Conservation (phyloP, 2,888 invertebrate genomes). For the Erebia ligea region DNA sequence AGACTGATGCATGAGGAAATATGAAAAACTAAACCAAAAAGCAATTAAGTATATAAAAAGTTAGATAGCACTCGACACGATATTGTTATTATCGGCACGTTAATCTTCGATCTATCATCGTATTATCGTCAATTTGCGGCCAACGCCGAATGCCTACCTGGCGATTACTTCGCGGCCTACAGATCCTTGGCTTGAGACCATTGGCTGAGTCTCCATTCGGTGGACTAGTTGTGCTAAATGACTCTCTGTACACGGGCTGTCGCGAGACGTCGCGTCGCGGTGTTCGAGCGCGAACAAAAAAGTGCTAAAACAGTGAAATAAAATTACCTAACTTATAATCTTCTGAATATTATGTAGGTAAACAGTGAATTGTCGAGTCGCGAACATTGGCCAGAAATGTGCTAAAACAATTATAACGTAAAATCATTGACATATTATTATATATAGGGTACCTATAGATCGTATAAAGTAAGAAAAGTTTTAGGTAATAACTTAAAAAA, state of each 20-base stretch:
- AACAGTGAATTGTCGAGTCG: too few species aligned
- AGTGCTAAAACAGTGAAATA: neutral
- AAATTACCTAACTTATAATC: neutral
- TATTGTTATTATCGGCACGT: neutral
- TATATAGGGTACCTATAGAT: too few species aligned
- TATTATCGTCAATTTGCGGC: constrained; percentile 1
- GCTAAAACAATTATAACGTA: too few species aligned
- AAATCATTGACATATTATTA: too few species aligned
- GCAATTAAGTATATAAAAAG: neutral
- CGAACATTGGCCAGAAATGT: too few species aligned
- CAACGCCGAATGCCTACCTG: neutral
- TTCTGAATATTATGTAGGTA: too few species aligned
- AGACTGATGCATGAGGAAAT: too few species aligned
- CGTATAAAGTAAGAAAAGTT: too few species aligned
- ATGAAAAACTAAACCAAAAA: too few species aligned
- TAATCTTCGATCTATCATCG: constrained; percentile 8
- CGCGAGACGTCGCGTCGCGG: neutral
- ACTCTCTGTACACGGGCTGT: neutral
- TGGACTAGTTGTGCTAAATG: neutral
- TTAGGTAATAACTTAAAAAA: too few species aligned
- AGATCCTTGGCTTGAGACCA: neutral
- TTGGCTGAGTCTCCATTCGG: neutral
- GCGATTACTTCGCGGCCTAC: constrained; percentile 5
- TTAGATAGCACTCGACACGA: neutral
- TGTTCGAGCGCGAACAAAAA: neutral